Evolutionary conservation across 2,113 vertebrate species (phyloP), one percentile per base, ranked within the genome.

Genomic region (Chitala chitala): DNA sequence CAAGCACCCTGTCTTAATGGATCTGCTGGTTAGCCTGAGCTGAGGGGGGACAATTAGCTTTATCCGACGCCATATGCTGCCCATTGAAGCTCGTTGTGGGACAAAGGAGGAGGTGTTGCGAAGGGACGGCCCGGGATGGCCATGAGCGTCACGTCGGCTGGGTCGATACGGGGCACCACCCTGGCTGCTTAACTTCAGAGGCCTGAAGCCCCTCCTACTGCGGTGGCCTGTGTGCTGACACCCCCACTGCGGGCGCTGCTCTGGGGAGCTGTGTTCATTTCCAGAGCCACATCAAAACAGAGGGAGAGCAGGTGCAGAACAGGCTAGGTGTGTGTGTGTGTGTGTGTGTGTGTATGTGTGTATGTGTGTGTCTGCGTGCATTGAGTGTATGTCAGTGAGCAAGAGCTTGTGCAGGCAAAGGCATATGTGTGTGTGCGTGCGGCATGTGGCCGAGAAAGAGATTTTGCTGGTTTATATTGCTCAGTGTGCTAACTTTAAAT

Each of bases 1-100:
- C n/a, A n/a, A n/a, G n/a, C n/a, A 84, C 87, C 85, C 82, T 87
- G 90, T 89, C 91, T 89, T 90, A 89, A 89, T 86, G 76, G 86
- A 79, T 86, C 75, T 82, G 83, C 85, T 86, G 81, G 86, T 92
- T 91, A 89, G 88, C 83, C 80, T 73, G 46, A 83, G 85, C 86
- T 29, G 89, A 85, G 84, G 90, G 88, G 88, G 87, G 87, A 86
- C 87, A 93, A 89, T 93, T 92, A 91, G 86, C 87, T 91, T 88
- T 85, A 89, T 87, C 89, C 79, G 55, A 80, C 85, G 84, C 90
- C 91, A 90, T 88, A 93, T 92, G 92, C 88, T 92, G 82, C 91
- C 87, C 84, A 82, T 87, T 88, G 77, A 89, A 83, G 78, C 75
- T 85, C 83, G 78, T 85, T 78, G 89, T 79, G 84, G 79, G 75